Evolutionary conservation across 2,113 vertebrate genomes (phyloP).

Genomic region (Megaceryle maxima): DNA sequence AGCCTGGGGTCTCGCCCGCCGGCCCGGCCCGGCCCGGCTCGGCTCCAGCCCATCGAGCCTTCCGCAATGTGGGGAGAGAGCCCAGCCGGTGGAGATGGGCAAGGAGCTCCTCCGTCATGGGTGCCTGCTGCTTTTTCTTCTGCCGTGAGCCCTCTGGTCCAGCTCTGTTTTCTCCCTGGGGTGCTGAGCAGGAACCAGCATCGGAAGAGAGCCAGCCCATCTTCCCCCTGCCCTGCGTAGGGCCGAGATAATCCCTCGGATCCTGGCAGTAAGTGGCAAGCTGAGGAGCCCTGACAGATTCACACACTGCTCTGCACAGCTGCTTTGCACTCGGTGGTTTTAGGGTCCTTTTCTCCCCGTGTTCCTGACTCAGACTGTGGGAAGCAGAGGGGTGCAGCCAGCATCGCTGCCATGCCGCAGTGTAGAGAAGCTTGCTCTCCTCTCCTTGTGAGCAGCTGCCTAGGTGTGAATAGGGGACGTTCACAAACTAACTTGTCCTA

Average conservation of each 20-base stretch:
- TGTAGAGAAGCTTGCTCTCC: rapidly evolving
- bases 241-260: background rate
- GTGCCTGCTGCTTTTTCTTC: background rate
- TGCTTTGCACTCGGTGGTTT: rapidly evolving
- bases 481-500: background rate
- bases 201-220: background rate
- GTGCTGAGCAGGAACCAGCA: background rate
- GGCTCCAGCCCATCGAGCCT: background rate
- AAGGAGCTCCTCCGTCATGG: background rate
- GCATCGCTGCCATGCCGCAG: background rate
- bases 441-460: rapidly evolving
- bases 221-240: background rate
- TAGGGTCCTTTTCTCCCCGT: background rate
- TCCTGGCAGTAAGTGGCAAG: background rate
- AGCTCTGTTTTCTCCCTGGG: background rate
- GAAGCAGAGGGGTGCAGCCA: background rate
- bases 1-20: background rate
- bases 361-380: rapidly evolving
- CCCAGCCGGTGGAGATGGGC: rapidly evolving
- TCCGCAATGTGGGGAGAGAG: too few relatives aligned
- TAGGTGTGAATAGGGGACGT: background rate
- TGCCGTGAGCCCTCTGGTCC: background rate
- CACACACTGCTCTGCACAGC: background rate
- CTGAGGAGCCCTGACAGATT: background rate
- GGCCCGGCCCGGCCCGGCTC: background rate